These are phyloP conservation scores for Mythimna impura DNA, from an alignment of 2,888 invertebrate species.

Conservation along the genomic window DNA sequence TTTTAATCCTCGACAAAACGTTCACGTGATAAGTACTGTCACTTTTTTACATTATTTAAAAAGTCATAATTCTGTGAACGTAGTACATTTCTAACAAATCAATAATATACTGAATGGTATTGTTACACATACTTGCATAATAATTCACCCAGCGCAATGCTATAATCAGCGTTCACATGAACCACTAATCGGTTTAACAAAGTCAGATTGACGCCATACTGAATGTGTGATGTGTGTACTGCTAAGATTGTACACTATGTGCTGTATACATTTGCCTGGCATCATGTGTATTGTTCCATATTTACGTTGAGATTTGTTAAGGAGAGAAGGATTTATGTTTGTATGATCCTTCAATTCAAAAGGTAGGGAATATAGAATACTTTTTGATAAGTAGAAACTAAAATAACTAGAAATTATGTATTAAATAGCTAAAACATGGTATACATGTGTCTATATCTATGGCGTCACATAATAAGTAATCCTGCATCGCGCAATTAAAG, in stretches of 20 bases:
- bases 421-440: too few species aligned
- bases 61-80: not conserved
- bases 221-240: slow-evolving; percentile 7
- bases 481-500: too few species aligned
- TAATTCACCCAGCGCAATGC: slow-evolving; percentile 49
- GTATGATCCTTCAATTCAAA: not conserved
- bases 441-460: too few species aligned
- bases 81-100: slow-evolving; percentile 21
- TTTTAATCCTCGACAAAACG: too few species aligned
- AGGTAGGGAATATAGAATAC: not conserved
- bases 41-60: too few species aligned
- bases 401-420: too few species aligned
- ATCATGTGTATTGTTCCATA: slow-evolving; percentile 35
- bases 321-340: slow-evolving; percentile 2
- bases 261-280: slow-evolving; percentile 22
- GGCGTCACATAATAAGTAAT: too few species aligned
- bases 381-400: too few species aligned
- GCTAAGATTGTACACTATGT: slow-evolving; percentile 34
- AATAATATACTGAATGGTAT: slow-evolving; percentile 24
- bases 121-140: slow-evolving; percentile 49
- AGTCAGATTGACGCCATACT: slow-evolving; percentile 36
- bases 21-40: too few species aligned
- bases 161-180: slow-evolving; percentile 44
- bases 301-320: slow-evolving; percentile 18
- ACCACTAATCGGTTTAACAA: slow-evolving; percentile 58